Evolutionary conservation across 2,888 invertebrate genomes (phyloP).

Genomic region (Hydrotaea cyrtoneurina): DNA sequence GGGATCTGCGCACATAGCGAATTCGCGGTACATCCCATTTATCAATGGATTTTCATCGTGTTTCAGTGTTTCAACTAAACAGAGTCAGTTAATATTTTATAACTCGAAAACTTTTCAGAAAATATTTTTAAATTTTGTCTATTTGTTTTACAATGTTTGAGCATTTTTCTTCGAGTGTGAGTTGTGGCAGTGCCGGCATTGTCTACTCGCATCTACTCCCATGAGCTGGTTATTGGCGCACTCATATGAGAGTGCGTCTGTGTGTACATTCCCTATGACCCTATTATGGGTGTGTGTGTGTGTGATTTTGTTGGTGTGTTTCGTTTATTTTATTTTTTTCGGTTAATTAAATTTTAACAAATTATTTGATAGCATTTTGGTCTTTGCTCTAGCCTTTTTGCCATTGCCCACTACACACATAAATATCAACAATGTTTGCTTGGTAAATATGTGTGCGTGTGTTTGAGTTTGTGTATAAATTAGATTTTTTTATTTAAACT

Average conservation of each 20-base stretch:
- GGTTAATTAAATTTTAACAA: constrained; percentile 71
- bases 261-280: neutral
- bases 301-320: neutral
- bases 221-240: neutral
- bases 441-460: neutral
- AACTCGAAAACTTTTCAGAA: too few species aligned
- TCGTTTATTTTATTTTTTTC: constrained; percentile 58
- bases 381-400: constrained; percentile 18
- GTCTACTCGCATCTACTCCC: neutral
- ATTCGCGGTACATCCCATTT: too few species aligned
- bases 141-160: too few species aligned
- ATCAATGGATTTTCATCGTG: too few species aligned
- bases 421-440: neutral
- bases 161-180: neutral
- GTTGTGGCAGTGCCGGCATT: neutral
- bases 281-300: constrained; percentile 25
- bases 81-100: too few species aligned
- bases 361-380: constrained; percentile 67
- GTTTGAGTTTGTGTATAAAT: constrained; percentile 23
- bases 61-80: too few species aligned
- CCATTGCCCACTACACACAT: neutral
- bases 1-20: too few species aligned
- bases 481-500: constrained; percentile 53
- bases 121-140: too few species aligned
- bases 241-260: neutral